Conservation (phyloP, 1,140 invertebrate species). For the Trachymyrmex septentrionalis region DNA sequence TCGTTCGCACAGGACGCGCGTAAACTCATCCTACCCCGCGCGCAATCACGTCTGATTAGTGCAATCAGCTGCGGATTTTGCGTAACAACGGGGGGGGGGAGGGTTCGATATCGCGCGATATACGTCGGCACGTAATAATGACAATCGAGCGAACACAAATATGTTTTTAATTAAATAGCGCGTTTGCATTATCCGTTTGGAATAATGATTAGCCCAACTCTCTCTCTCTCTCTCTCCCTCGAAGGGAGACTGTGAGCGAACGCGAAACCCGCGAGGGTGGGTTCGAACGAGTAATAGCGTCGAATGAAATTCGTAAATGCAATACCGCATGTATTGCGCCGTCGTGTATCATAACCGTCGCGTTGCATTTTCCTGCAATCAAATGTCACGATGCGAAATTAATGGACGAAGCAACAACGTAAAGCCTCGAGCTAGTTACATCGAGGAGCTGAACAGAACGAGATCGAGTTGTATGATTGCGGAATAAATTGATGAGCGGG, state of each 20-base stretch:
- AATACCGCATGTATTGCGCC: conserved; percentile 12
- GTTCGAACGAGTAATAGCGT: conserved; percentile 37
- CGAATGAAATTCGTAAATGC: conserved; percentile 50
- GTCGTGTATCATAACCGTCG: conserved; percentile 57
- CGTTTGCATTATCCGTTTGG: conserved; percentile 62
- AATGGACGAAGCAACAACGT: conserved; percentile 40
- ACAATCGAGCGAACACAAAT: conserved; percentile 53
- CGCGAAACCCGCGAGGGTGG: not conserved
- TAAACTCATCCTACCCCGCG: conserved; percentile 24
- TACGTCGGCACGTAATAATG: conserved; percentile 60
- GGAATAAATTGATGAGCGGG: conserved; percentile 47
- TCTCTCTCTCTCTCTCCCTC: not conserved
- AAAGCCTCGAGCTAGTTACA: conserved; percentile 31
- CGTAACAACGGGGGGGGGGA: conserved; percentile 50
- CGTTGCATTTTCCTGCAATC: conserved; percentile 42
- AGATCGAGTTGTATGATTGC: conserved; percentile 35
- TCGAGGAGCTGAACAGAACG: conserved; percentile 15
- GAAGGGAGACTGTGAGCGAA: no score
- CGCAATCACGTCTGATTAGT: conserved; percentile 65
- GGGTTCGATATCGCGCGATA: conserved; percentile 47
- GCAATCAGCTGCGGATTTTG: conserved; percentile 63
- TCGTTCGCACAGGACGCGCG: conserved; percentile 29
- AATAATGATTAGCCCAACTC: conserved; percentile 51
- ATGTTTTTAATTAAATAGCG: conserved; percentile 67
- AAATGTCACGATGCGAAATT: conserved; percentile 57